Conservation (phyloP, 2,888 invertebrate species). For the Melanostoma scalare region DNA sequence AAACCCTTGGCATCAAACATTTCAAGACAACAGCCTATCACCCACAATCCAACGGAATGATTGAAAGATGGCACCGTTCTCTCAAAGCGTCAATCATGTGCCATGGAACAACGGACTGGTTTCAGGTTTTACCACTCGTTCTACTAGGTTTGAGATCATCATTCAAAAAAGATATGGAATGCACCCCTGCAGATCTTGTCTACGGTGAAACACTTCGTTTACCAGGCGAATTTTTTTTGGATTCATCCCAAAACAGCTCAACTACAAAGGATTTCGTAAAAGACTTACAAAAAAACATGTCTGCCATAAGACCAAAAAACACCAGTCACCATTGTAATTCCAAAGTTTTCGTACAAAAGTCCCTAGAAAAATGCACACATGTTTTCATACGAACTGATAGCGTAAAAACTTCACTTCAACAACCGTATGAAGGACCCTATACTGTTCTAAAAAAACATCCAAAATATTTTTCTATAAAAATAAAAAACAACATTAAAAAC, state of each 20-base stretch:
- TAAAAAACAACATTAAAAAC: slow-evolving; percentile 19
- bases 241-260: background rate
- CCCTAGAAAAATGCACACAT: slow-evolving; percentile 21
- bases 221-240: slow-evolving; percentile 61
- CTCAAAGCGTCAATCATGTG: slow-evolving; percentile 76
- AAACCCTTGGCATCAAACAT: slow-evolving; percentile 75
- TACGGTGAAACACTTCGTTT: slow-evolving; percentile 75
- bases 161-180: slow-evolving; percentile 75
- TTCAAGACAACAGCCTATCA: slow-evolving; percentile 77
- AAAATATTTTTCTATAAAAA: slow-evolving; percentile 24
- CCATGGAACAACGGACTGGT: slow-evolving; percentile 74
- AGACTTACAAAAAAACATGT: slow-evolving; percentile 23
- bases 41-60: slow-evolving; percentile 79
- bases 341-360: slow-evolving; percentile 14
- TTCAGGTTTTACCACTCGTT: slow-evolving; percentile 76
- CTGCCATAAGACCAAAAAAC: slow-evolving; percentile 5
- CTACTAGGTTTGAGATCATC: slow-evolving; percentile 77
- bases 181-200: slow-evolving; percentile 76
- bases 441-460: slow-evolving; percentile 1
- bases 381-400: slow-evolving; percentile 27
- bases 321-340: slow-evolving; percentile 5
- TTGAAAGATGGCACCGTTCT: slow-evolving; percentile 80
- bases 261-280: slow-evolving; percentile 9
- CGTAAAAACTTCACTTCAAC: slow-evolving; percentile 24
- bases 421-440: slow-evolving; percentile 8